Percentiles rank a stretch among this genome's conserved stretches.
Conservation (phyloP, 2,113 vertebrate genomes). For the Nycticorax nycticorax region DNA sequence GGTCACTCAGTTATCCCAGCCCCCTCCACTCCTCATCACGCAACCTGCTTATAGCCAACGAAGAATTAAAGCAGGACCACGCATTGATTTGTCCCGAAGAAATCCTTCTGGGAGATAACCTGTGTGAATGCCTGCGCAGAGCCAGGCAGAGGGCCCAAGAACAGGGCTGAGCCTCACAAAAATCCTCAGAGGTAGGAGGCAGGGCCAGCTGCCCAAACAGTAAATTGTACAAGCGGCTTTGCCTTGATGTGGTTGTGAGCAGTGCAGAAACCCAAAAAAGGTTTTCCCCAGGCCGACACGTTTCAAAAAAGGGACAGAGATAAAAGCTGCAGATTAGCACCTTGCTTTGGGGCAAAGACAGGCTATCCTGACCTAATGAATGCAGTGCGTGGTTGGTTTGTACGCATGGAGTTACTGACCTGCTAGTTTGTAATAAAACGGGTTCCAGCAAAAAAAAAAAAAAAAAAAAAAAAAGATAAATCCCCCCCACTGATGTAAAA, state of each 20-base stretch:
- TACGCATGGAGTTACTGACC: not conserved
- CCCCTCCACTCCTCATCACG: not conserved
- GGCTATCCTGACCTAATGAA: not conserved
- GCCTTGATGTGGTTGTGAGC: not conserved
- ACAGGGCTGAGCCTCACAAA: not conserved
- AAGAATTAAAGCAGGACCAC: not conserved
- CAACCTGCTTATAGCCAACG: not conserved
- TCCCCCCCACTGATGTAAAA: not conserved
- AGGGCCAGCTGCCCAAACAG: not conserved
- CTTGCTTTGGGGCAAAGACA: not conserved
- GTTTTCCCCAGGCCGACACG: not conserved
- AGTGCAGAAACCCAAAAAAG: not conserved
- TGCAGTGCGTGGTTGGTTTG: not conserved
- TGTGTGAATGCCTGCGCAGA: conserved; percentile 11
- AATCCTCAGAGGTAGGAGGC: not conserved
- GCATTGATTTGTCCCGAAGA: conserved; percentile 3
- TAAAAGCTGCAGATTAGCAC: not conserved
- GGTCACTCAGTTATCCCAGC: conserved; percentile 29
- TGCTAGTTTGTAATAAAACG: not conserved
- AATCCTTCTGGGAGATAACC: not conserved
- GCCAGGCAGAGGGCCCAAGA: not conserved
- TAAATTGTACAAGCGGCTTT: not conserved
- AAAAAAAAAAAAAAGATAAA: not conserved
- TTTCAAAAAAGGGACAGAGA: not conserved
- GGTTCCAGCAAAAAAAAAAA: not conserved